Evolutionary conservation across 2,113 vertebrate species (phyloP).

Genomic region (Esox niger): DNA sequence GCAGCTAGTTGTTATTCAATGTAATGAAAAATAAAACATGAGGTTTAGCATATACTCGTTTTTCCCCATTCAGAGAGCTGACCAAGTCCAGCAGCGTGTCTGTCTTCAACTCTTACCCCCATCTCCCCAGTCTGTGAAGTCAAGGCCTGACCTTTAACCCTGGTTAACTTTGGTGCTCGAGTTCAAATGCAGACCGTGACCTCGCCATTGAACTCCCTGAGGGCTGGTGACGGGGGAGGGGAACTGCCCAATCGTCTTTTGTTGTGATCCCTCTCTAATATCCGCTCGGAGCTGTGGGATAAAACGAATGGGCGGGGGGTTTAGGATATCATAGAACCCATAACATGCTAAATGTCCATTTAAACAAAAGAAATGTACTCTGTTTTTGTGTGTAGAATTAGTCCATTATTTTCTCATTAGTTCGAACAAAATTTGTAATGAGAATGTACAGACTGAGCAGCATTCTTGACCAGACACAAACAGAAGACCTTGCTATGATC

Average conservation of each 20-base stretch:
- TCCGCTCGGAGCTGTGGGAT: background rate
- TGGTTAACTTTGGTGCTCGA: conserved; percentile 22
- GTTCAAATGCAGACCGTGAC: conserved; percentile 55
- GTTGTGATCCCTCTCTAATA: background rate
- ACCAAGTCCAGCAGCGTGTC: conserved; percentile 42
- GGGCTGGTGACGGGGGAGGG: background rate
- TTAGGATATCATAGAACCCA: background rate
- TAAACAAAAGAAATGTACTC: background rate
- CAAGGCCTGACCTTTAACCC: conserved; percentile 42
- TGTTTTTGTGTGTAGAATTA: background rate
- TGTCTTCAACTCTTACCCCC: conserved; percentile 37
- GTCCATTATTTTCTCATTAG: background rate
- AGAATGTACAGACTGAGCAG: background rate
- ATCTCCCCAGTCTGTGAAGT: conserved; percentile 11
- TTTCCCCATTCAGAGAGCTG: conserved; percentile 11
- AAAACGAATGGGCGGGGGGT: background rate
- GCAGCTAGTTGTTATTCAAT: background rate
- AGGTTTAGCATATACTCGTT: background rate
- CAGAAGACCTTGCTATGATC: background rate
- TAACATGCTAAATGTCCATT: background rate
- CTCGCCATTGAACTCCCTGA: conserved; percentile 45
- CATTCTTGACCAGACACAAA: background rate
- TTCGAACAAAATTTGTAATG: background rate
- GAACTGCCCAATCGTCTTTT: background rate
- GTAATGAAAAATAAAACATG: background rate